Conservation (phyloP, 2,797 vertebrate genomes). For the Characodon lateralis region DNA sequence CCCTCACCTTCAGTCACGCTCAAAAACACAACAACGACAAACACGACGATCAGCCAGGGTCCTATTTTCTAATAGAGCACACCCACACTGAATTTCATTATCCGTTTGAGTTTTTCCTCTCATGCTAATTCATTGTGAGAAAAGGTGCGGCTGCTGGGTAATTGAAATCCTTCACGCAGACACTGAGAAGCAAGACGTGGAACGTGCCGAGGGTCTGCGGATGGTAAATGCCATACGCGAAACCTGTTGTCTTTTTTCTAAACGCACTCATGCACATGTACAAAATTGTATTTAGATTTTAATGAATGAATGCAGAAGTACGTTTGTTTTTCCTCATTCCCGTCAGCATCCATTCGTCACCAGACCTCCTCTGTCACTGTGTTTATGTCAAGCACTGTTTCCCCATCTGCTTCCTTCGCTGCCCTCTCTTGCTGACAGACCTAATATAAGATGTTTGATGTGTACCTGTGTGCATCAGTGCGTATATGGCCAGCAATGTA, state of each 20-base stretch:
- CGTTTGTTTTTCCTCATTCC: conserved; percentile 8
- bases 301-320: conserved; percentile 32
- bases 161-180: conserved; percentile 66
- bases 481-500: conserved; percentile 55
- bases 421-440: conserved; percentile 56
- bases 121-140: conserved; percentile 50
- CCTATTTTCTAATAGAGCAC: conserved; percentile 23
- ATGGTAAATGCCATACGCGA: conserved; percentile 29
- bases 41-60: conserved; percentile 32
- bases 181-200: conserved; percentile 35
- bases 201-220: conserved; percentile 39
- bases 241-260: background rate
- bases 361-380: conserved; percentile 27
- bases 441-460: conserved; percentile 75
- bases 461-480: conserved; percentile 67
- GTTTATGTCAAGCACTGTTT: conserved; percentile 41
- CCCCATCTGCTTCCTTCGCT: conserved; percentile 12
- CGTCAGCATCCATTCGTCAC: conserved; percentile 38
- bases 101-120: conserved; percentile 43
- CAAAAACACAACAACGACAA: background rate
- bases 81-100: conserved; percentile 50
- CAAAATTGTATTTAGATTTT: conserved; percentile 15
- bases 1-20: conserved; percentile 10
- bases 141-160: conserved; percentile 50
- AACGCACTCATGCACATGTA: conserved; percentile 1